phyloP scores from a whole-genome alignment of 1,140 invertebrate species.

The Acromyrmex heyeri region DNA sequence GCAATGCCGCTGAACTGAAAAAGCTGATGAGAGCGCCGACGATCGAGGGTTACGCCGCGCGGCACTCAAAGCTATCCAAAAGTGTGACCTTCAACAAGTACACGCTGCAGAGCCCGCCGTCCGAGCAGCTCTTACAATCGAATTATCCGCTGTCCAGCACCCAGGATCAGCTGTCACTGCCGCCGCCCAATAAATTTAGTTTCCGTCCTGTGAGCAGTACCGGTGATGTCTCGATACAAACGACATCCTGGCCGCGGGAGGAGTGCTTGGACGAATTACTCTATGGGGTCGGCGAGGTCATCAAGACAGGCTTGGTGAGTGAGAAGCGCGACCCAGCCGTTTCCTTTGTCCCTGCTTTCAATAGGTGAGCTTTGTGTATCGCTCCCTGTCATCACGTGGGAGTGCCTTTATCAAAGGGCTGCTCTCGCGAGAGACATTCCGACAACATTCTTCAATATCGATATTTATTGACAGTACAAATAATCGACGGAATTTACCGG shows the following conservation, averaged over 20 bases:
- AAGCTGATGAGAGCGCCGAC: conserved; percentile 92
- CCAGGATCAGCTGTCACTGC: conserved; percentile 80
- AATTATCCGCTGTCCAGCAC: conserved; percentile 72
- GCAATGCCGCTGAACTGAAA: conserved; percentile 87
- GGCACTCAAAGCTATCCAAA: conserved; percentile 95
- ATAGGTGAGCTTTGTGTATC: conserved; percentile 8
- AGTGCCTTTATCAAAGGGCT: conserved; percentile 19
- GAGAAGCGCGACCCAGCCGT: not conserved
- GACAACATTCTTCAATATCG: not conserved
- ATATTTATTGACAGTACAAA: conserved; percentile 23
- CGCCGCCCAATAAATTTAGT: conserved; percentile 84
- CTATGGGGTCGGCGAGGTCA: conserved; percentile 91
- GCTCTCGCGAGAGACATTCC: not conserved
- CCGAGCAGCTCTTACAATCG: conserved; percentile 80
- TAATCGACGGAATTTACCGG: not conserved
- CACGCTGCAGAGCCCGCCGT: conserved; percentile 92
- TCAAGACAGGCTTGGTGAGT: conserved; percentile 88
- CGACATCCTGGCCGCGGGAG: conserved; percentile 84
- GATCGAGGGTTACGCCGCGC: conserved; percentile 94
- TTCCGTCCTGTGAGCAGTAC: conserved; percentile 84
- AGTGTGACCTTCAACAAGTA: conserved; percentile 95
- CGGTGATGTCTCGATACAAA: conserved; percentile 78
- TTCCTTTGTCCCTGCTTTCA: conserved; percentile 37
- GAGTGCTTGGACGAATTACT: conserved; percentile 92
- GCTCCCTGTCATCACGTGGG: conserved; percentile 3